Conservation (phyloP, 2,113 vertebrate species). For the Copsychus sechellarum region DNA sequence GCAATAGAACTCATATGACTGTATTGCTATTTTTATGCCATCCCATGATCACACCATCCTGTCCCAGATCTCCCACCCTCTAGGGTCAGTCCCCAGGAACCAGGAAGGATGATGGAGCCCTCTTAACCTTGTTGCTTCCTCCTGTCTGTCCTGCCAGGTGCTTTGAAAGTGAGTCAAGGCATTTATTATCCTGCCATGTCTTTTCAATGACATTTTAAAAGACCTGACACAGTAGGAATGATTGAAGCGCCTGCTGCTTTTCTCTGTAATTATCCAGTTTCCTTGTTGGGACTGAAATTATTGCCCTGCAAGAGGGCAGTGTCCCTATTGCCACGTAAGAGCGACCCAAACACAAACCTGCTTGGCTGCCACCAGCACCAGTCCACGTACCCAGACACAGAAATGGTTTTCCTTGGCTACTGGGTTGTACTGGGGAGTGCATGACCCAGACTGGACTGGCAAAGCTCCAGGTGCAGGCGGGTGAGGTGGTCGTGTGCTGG, state of each 20-base stretch:
- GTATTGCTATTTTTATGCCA: background rate
- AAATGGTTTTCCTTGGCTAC: background rate
- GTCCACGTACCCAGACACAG: background rate
- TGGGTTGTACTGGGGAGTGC: background rate
- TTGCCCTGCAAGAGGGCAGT: background rate
- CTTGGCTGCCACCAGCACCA: background rate
- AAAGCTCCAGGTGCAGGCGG: fast-evolving
- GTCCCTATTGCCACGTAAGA: background rate
- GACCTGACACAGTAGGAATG: background rate
- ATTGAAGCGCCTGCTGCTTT: background rate
- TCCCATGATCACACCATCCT: background rate
- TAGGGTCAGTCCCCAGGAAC: background rate
- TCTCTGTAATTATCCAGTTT: conserved; percentile 43
- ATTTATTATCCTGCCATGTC: conserved; percentile 20
- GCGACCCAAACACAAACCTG: conserved; percentile 2
- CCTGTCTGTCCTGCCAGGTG: conserved; percentile 15
- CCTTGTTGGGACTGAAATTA: conserved; percentile 27
- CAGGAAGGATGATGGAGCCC: conserved; percentile 13
- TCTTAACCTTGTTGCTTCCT: background rate
- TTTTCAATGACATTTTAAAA: conserved; percentile 41
- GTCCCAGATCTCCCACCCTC: background rate
- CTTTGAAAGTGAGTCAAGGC: background rate
- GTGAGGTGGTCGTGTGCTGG: background rate
- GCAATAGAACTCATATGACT: background rate
- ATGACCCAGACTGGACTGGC: background rate